Conservation (phyloP, 2,888 invertebrate species). For the Noctua pronuba region DNA sequence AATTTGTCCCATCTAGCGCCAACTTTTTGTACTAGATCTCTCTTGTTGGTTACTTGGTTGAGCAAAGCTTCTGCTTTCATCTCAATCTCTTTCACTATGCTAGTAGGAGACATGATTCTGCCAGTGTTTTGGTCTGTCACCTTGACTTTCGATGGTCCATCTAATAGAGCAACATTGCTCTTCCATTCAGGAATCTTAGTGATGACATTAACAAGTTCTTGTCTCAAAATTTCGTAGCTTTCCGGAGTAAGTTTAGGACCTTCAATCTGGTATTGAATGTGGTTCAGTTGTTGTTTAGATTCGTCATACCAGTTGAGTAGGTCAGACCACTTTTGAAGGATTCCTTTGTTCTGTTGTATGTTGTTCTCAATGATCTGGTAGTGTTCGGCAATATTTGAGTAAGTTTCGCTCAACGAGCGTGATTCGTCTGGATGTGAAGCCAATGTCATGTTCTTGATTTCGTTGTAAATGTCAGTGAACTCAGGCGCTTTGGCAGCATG, state of each 20-base stretch:
- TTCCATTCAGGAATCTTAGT: constrained; percentile 93
- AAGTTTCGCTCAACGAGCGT: constrained; percentile 93
- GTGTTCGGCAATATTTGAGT: constrained; percentile 93
- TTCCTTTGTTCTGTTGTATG: constrained; percentile 93
- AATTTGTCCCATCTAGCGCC: constrained; percentile 95
- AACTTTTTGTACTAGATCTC: constrained; percentile 93
- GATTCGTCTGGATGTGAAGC: constrained; percentile 94
- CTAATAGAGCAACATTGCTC: constrained; percentile 92
- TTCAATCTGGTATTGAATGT: constrained; percentile 95
- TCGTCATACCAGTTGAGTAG: constrained; percentile 95
- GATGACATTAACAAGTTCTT: constrained; percentile 93
- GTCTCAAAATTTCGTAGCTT: constrained; percentile 92
- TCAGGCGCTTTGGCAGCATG: constrained; percentile 95
- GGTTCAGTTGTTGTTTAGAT: constrained; percentile 94
- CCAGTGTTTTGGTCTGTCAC: constrained; percentile 93
- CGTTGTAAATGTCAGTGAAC: constrained; percentile 94
- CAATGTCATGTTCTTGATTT: constrained; percentile 94
- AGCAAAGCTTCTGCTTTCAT: constrained; percentile 92
- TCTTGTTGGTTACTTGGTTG: constrained; percentile 92
- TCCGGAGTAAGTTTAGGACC: constrained; percentile 93
- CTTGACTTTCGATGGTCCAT: constrained; percentile 92
- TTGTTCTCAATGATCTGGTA: constrained; percentile 94
- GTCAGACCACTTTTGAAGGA: constrained; percentile 95
- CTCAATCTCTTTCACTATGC: constrained; percentile 93
- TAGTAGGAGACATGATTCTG: constrained; percentile 93